Percentiles rank a stretch among this genome's conserved stretches.
Evolutionary conservation across 2,797 vertebrate species (phyloP).

Genomic region (Sebastes dallii): DNA sequence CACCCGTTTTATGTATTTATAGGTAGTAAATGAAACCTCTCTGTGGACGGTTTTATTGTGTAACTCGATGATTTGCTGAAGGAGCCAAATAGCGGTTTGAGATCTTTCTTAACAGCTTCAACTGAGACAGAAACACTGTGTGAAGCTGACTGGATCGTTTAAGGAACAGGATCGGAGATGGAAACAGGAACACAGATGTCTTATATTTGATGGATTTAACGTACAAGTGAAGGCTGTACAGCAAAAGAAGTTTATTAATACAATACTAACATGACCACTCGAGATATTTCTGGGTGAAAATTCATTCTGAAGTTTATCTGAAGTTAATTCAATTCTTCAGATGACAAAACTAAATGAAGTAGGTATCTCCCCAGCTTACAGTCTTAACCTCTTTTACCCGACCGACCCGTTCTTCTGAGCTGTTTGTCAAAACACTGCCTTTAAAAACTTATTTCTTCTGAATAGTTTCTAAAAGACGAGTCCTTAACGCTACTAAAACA

Average conservation of each 20-base stretch:
- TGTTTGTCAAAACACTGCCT: too few relatives aligned
- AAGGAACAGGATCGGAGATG: background rate
- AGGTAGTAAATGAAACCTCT: constrained; percentile 58
- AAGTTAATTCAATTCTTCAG: background rate
- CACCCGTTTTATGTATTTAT: constrained; percentile 66
- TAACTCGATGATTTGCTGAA: constrained; percentile 49
- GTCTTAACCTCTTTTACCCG: too few relatives aligned
- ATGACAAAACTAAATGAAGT: too few relatives aligned
- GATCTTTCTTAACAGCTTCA: constrained; percentile 26
- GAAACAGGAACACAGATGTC: background rate
- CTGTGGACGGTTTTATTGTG: constrained; percentile 57
- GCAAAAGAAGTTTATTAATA: background rate
- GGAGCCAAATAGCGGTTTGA: constrained; percentile 31
- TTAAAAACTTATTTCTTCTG: too few relatives aligned
- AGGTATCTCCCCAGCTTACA: too few relatives aligned
- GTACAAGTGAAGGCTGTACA: background rate
- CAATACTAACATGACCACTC: background rate
- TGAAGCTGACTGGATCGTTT: background rate
- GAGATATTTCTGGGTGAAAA: too few relatives aligned
- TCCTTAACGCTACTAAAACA: too few relatives aligned
- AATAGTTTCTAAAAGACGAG: too few relatives aligned
- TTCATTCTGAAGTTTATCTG: too few relatives aligned
- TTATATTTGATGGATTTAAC: background rate
- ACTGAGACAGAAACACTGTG: constrained; percentile 9
- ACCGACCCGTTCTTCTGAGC: too few relatives aligned